These are phyloP conservation scores for Brachionus rotundiformis DNA, from an alignment of 1,140 invertebrate species.

Conservation along the genomic window DNA sequence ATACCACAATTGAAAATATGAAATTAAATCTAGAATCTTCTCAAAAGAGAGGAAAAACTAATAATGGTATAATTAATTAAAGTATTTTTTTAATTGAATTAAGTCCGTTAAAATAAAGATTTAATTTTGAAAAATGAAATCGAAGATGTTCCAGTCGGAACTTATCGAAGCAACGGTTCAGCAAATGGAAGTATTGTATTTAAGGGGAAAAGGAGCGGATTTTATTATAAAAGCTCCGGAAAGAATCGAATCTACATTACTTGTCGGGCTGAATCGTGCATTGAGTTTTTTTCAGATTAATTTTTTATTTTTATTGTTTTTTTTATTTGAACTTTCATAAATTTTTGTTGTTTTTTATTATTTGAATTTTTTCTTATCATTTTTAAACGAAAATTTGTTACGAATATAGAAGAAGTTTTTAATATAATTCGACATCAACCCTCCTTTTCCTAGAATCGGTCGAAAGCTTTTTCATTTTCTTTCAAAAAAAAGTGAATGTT, in stretches of 20 bases:
- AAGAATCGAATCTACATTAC: background rate
- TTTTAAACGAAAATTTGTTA: background rate
- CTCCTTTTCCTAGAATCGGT: background rate
- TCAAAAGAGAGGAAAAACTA: background rate
- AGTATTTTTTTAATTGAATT: background rate
- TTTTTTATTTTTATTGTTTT: background rate
- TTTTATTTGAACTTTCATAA: too few species aligned
- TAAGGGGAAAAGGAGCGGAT: background rate
- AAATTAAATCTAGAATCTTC: background rate
- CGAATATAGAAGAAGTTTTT: background rate
- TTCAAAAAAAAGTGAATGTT: background rate
- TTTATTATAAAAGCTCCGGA: background rate
- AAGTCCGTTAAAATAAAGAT: background rate
- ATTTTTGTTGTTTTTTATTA: background rate
- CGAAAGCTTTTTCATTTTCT: background rate
- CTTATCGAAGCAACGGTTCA: background rate
- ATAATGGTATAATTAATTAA: background rate
- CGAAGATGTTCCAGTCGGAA: background rate
- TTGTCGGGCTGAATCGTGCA: background rate
- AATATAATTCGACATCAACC: background rate
- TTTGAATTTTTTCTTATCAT: background rate
- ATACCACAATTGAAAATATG: background rate
- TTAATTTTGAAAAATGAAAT: background rate
- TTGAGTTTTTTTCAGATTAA: background rate
- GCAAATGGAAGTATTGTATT: background rate